A percentile compares a stretch with the other conserved stretches of the same genome.
These are phyloP conservation scores for Grapholita molesta DNA, from an alignment of 1,140 invertebrate species.

Conservation along the genomic window DNA sequence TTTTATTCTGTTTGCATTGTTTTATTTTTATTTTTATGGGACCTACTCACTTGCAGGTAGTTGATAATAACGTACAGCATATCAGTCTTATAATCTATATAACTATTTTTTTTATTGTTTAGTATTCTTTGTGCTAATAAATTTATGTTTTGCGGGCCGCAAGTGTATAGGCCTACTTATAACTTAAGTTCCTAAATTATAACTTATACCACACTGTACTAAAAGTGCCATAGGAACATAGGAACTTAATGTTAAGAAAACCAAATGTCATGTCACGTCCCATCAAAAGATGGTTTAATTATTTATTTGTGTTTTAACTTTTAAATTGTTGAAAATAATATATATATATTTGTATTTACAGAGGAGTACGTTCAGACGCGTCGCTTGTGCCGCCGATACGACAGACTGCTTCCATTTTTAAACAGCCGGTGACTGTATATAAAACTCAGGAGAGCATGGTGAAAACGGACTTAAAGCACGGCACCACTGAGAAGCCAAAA, in stretches of 20 bases:
- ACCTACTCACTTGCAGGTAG: not conserved
- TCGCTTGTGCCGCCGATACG: conserved; percentile 96
- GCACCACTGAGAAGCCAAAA: conserved; percentile 94
- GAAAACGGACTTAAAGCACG: conserved; percentile 93
- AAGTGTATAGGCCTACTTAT: not conserved
- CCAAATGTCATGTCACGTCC: too few species aligned
- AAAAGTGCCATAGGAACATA: too few species aligned
- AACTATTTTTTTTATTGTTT: not conserved
- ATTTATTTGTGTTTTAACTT: too few species aligned
- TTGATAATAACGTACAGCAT: not conserved
- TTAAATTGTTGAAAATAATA: not conserved
- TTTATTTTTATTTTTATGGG: not conserved
- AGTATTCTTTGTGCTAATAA: not conserved
- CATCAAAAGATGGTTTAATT: too few species aligned
- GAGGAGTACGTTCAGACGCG: conserved; percentile 91
- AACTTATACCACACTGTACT: too few species aligned
- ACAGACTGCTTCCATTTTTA: conserved; percentile 99
- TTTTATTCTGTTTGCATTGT: not conserved
- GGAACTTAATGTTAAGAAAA: too few species aligned
- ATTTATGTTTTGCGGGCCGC: not conserved
- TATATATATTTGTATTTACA: conserved; percentile 45
- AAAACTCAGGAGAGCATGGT: conserved; percentile 94
- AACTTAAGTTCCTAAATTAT: too few species aligned
- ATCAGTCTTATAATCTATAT: not conserved
- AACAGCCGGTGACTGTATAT: conserved; percentile 97